phyloP scores from a whole-genome alignment of 2,888 invertebrate genomes.

The Neoascia interrupta region DNA sequence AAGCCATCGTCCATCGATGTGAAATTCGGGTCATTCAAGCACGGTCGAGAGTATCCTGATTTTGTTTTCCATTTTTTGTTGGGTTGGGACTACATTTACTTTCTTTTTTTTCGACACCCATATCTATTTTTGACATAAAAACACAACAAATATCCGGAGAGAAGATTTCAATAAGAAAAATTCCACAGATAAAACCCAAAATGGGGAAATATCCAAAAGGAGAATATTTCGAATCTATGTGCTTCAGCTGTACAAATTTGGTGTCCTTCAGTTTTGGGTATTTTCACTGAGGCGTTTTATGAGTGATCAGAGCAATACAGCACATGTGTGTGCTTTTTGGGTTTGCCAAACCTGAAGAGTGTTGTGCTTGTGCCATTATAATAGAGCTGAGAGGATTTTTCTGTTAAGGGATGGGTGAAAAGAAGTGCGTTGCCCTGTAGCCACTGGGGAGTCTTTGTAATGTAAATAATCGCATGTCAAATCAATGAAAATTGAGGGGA shows the following conservation, averaged over 20 bases:
- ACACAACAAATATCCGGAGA: too few species aligned
- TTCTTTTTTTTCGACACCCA: too few species aligned
- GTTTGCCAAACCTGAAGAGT: constrained; percentile 14
- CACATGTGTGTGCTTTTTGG: background rate
- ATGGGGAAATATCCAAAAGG: too few species aligned
- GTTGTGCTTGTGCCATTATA: constrained; percentile 21
- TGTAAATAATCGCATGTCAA: constrained; percentile 37
- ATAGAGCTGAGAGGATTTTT: constrained; percentile 21
- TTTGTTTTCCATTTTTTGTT: constrained; percentile 29
- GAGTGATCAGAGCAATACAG: constrained; percentile 10
- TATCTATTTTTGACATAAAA: too few species aligned
- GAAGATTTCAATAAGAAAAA: too few species aligned
- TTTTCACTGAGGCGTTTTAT: constrained; percentile 38
- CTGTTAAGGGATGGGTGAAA: constrained; percentile 3
- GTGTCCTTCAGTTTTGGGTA: constrained; percentile 15
- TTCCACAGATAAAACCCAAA: too few species aligned
- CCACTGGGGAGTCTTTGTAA: constrained; percentile 22
- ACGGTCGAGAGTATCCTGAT: constrained; percentile 47
- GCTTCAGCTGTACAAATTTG: too few species aligned
- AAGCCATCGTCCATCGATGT: constrained; percentile 37
- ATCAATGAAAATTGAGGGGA: constrained; percentile 24
- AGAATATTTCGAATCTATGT: too few species aligned
- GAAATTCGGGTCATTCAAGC: constrained; percentile 57
- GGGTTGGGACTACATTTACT: too few species aligned
- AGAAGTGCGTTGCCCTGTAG: background rate